phyloP scores from a whole-genome alignment of 2,797 vertebrate species.

The Peromyscus aztecus region DNA sequence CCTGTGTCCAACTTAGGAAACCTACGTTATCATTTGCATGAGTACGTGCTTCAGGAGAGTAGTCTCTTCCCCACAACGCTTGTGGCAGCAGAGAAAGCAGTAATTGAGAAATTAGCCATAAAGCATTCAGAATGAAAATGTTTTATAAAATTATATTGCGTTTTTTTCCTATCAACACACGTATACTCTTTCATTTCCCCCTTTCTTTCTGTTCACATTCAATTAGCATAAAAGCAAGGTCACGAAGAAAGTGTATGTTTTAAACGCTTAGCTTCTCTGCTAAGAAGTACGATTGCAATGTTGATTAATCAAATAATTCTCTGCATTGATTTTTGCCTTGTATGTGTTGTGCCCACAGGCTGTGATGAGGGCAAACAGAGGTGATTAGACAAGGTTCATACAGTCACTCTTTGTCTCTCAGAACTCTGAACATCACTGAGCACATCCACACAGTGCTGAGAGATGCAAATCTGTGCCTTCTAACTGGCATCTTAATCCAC shows the following conservation, averaged over 20 bases:
- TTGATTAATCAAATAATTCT: constrained; percentile 27
- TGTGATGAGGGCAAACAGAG: not conserved
- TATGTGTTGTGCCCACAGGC: not conserved
- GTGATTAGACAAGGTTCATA: not conserved
- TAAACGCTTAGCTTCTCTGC: constrained; percentile 8
- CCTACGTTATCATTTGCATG: not conserved
- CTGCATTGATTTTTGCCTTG: not conserved
- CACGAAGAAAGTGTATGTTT: not conserved
- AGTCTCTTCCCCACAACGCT: not conserved
- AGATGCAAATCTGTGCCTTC: not conserved
- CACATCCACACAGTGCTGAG: not conserved
- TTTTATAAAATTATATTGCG: constrained; percentile 28
- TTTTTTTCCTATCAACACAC: constrained; percentile 30
- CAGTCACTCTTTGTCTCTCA: not conserved
- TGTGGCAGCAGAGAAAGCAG: not conserved
- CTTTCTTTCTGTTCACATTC: not conserved
- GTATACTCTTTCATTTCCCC: not conserved
- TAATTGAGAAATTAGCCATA: constrained; percentile 39
- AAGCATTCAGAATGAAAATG: constrained; percentile 38
- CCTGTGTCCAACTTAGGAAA: not conserved
- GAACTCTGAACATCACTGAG: not conserved
- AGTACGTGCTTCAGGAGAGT: not conserved
- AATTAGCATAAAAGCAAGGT: constrained; percentile 34
- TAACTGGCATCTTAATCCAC: not conserved
- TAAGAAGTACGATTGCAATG: not conserved